These are phyloP conservation scores for Cyprinus carpio DNA, from an alignment of 2,113 vertebrate genomes.

Conservation along the genomic window DNA sequence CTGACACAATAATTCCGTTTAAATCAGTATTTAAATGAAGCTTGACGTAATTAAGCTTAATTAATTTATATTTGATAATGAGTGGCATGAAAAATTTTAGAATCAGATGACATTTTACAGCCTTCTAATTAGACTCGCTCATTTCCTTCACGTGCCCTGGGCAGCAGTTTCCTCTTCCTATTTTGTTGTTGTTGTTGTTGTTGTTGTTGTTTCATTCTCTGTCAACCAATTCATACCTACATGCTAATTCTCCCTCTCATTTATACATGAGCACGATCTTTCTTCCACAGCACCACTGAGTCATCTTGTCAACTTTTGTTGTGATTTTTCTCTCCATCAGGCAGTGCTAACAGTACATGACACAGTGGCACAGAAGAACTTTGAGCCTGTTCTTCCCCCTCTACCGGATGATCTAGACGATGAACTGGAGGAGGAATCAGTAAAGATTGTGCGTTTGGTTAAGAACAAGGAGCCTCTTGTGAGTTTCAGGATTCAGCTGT, in stretches of 20 bases:
- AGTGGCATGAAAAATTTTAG: conserved; percentile 5
- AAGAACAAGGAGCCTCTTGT: conserved; percentile 97
- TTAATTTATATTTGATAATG: background rate
- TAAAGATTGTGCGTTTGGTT: conserved; percentile 94
- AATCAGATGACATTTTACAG: conserved; percentile 29
- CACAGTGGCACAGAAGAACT: conserved; percentile 94
- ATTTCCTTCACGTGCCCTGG: background rate
- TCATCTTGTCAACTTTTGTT: too few relatives aligned
- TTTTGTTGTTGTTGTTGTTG: background rate
- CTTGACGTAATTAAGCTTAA: conserved; percentile 16
- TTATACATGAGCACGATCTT: background rate
- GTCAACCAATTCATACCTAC: background rate
- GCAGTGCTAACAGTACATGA: conserved; percentile 89
- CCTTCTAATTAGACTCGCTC: background rate
- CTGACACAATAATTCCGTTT: conserved; percentile 14
- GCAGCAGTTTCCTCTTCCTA: background rate
- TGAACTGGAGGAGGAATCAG: conserved; percentile 91
- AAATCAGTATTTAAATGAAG: conserved; percentile 49
- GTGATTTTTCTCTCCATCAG: too few relatives aligned
- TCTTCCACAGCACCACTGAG: too few relatives aligned
- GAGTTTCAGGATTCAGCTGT: conserved; percentile 43
- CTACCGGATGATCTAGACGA: conserved; percentile 85
- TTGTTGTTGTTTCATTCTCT: too few relatives aligned
- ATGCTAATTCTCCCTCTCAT: background rate
- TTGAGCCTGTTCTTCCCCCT: conserved; percentile 90